Evolutionary conservation across 2,113 vertebrate genomes (phyloP).

Genomic region (Asarcornis scutulata): DNA sequence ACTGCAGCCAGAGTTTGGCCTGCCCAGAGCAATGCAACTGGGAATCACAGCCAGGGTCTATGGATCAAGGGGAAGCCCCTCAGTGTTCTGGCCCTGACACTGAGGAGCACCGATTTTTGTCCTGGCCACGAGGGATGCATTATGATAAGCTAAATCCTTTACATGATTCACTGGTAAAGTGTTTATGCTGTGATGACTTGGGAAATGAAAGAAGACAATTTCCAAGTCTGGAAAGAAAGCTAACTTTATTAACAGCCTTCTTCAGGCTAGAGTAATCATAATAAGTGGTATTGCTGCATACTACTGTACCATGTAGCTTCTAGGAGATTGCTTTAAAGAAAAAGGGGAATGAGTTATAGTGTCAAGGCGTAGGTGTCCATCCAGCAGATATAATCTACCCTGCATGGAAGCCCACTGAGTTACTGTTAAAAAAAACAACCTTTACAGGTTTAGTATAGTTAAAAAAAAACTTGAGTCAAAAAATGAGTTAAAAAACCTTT

Average conservation of each 20-base stretch:
- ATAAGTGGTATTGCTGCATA: background rate
- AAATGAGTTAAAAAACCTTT: background rate
- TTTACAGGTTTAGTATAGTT: too few relatives aligned
- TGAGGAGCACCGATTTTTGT: background rate
- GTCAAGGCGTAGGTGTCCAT: background rate
- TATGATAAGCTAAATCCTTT: background rate
- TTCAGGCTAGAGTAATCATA: background rate
- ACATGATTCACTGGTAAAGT: background rate
- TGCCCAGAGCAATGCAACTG: background rate
- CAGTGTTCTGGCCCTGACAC: background rate
- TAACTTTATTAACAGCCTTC: background rate
- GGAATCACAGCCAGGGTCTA: background rate
- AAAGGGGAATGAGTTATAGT: background rate
- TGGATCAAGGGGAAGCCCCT: background rate
- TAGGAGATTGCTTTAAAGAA: background rate
- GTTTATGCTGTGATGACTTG: background rate
- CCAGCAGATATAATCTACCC: background rate
- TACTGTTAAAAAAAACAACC: background rate
- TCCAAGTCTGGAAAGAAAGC: background rate
- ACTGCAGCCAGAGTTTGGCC: background rate
- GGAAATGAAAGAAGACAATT: background rate
- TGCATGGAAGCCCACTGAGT: background rate
- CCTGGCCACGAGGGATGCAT: background rate
- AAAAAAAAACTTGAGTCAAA: too few relatives aligned
- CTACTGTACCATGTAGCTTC: background rate